Evolutionary conservation across 2,113 vertebrate species (phyloP).

Genomic region (Microcebus lehilahytsara): DNA sequence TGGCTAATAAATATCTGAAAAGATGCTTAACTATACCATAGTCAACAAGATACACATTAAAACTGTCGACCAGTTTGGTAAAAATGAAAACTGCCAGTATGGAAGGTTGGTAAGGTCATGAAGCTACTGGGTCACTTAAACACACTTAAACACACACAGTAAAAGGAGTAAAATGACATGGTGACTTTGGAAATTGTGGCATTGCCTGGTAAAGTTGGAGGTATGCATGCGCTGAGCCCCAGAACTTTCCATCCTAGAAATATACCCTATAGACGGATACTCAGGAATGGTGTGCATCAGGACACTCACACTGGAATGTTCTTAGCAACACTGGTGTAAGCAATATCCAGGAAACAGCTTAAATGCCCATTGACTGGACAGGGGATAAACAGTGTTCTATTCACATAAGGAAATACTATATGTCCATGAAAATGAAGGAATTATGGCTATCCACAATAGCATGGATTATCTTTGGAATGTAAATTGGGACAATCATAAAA

Average conservation of each 20-base stretch:
- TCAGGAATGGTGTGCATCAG: background rate
- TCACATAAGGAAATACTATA: background rate
- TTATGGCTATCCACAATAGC: no score
- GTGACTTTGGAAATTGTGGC: background rate
- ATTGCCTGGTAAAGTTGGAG: background rate
- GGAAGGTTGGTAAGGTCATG: accelerated
- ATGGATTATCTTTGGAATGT: background rate
- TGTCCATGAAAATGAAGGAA: background rate
- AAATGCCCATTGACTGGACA: background rate
- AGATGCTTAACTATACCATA: background rate
- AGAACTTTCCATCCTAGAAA: background rate
- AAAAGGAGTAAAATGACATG: background rate
- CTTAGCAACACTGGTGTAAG: background rate
- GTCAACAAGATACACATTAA: background rate
- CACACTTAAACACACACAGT: no score
- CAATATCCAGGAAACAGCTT: background rate
- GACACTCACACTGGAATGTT: background rate
- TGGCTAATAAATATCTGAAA: background rate
- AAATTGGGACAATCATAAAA: background rate
- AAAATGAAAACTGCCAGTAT: background rate
- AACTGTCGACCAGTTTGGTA: background rate
- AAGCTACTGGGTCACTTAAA: accelerated
- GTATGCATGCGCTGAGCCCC: accelerated
- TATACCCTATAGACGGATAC: background rate
- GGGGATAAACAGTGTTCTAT: background rate